Conservation (phyloP, 2,113 vertebrate species). For the Lutjanus erythropterus region DNA sequence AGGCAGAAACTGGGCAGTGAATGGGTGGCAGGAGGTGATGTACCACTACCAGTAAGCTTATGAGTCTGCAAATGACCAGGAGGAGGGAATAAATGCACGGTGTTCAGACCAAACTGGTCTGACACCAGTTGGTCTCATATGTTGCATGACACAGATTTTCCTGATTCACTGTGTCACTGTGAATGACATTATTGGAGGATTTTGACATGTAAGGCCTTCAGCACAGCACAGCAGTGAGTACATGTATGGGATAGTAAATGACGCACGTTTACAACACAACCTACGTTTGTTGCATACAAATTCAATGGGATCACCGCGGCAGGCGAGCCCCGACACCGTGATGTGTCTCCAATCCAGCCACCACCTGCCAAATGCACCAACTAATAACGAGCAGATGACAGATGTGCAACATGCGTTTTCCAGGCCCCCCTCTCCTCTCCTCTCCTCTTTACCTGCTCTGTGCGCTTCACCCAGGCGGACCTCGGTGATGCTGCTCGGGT, state of each 20-base stretch:
- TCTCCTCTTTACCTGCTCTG: conserved; percentile 88
- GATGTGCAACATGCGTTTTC: conserved; percentile 33
- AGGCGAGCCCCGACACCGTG: conserved; percentile 3
- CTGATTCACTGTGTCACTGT: not conserved
- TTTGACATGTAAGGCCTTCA: conserved; percentile 21
- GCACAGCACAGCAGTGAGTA: conserved; percentile 1
- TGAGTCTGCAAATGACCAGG: not conserved
- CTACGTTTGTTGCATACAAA: conserved; percentile 55
- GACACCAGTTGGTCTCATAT: conserved; percentile 38
- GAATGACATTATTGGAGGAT: not conserved
- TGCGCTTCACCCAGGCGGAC: conserved; percentile 83
- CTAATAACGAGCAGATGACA: conserved; percentile 3
- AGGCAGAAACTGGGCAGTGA: not conserved
- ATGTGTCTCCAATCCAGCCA: not conserved
- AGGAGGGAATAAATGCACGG: not conserved
- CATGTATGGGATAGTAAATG: conserved; percentile 34
- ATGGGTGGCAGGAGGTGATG: not conserved
- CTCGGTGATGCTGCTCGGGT: conserved; percentile 93
- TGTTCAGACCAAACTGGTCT: not conserved
- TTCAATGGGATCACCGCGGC: conserved; percentile 26
- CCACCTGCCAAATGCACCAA: not conserved
- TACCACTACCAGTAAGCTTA: not conserved
- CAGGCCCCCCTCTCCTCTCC: not conserved
- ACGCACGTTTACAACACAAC: conserved; percentile 61
- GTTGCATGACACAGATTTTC: not conserved